phyloP scores from a whole-genome alignment of 1,140 invertebrate genomes.

The Nautilus pompilius region DNA sequence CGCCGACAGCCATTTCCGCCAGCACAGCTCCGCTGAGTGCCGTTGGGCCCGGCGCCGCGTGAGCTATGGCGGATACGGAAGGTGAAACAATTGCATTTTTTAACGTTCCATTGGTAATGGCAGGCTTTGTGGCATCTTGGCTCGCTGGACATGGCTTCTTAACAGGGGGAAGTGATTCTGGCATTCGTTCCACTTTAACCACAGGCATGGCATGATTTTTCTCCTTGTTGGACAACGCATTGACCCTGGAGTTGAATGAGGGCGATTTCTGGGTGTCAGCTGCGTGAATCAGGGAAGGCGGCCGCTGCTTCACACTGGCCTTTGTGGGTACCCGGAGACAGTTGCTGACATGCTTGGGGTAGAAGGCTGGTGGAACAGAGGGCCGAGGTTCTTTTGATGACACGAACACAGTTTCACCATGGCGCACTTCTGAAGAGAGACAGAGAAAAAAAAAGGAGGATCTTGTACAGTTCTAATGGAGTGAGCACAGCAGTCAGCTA shows the following conservation, averaged over 20 bases:
- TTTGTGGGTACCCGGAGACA: conserved; percentile 17
- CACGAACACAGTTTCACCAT: conserved; percentile 2
- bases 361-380: too few relatives aligned
- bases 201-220: conserved; percentile 46
- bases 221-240: conserved; percentile 14
- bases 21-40: too few relatives aligned
- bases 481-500: too few relatives aligned
- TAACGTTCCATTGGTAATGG: conserved; percentile 3
- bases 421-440: not conserved
- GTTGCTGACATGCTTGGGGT: not conserved
- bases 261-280: conserved; percentile 20
- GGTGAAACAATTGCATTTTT: not conserved
- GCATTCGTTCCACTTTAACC: conserved; percentile 53
- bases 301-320: conserved; percentile 42
- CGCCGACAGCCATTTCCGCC: too few relatives aligned
- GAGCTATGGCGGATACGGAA: not conserved
- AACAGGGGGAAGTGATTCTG: conserved; percentile 10
- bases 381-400: too few relatives aligned
- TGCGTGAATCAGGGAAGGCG: conserved; percentile 22
- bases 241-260: conserved; percentile 8
- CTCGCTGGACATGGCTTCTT: conserved; percentile 8
- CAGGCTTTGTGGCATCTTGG: not conserved
- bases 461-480: too few relatives aligned
- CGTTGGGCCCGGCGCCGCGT: conserved; percentile 9
- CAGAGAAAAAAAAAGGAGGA: not conserved